Conservation (phyloP, 64 coral and sea anemone genomes). For the Stichodactyla helianthus region DNA sequence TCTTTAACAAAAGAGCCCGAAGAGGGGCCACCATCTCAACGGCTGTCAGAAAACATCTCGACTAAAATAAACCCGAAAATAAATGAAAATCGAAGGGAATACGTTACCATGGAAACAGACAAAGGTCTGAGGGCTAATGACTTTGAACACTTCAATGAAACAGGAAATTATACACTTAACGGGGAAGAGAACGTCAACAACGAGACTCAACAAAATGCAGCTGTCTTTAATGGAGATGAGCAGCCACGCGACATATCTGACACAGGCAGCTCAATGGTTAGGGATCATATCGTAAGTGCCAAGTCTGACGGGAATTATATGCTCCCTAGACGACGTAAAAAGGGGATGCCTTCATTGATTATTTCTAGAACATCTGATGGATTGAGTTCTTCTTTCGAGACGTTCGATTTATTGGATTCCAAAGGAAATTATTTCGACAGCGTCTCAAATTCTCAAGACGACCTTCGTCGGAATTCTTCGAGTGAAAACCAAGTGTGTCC, state of each 20-base stretch:
- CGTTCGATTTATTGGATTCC: neutral
- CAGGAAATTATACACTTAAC: neutral
- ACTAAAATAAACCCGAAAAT: neutral
- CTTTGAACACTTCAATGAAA: neutral
- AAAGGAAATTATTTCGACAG: neutral
- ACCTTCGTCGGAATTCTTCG: neutral
- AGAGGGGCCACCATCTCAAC: neutral
- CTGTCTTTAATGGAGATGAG: neutral
- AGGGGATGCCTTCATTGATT: neutral
- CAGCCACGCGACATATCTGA: neutral
- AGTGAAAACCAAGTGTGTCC: neutral
- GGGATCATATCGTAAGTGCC: neutral
- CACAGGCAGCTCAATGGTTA: neutral
- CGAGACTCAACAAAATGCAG: neutral
- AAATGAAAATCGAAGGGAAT: neutral
- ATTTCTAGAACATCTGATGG: neutral
- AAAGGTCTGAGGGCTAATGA: neutral
- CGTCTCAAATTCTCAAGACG: neutral
- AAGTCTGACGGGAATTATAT: neutral
- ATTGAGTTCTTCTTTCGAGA: slow-evolving; percentile 3
- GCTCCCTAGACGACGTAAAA: neutral
- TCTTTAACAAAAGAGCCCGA: neutral
- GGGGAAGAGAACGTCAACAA: neutral
- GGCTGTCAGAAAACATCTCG: neutral
- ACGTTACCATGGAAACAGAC: neutral